These are phyloP conservation scores for Pristionchus maxplancki DNA, from an alignment of 2,888 invertebrate genomes.

Conservation along the genomic window DNA sequence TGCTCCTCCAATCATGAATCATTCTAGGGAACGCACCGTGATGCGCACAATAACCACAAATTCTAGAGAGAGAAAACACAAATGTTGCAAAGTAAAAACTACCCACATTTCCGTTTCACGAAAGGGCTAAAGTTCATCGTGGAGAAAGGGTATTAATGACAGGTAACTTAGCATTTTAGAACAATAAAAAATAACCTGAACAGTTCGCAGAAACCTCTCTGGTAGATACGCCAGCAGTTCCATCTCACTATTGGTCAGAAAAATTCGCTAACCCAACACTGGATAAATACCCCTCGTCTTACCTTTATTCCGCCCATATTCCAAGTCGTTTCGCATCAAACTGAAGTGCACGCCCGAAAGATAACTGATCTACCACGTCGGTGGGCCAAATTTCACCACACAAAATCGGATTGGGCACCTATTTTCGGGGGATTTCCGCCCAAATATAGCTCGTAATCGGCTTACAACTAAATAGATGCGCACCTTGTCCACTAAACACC, in stretches of 20 bases:
- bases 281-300: background rate
- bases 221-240: background rate
- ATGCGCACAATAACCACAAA: too few species aligned
- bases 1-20: background rate
- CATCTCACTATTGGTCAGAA: background rate
- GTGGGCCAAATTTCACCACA: background rate
- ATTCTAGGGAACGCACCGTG: background rate
- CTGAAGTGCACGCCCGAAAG: background rate
- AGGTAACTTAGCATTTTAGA: too few species aligned
- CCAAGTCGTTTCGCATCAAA: background rate
- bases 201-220: background rate
- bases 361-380: background rate
- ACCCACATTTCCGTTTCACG: too few species aligned
- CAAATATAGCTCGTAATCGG: background rate
- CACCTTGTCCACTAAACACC: background rate
- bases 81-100: too few species aligned
- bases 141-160: too few species aligned
- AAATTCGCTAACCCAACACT: background rate
- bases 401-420: background rate
- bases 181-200: background rate
- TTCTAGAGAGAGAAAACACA: too few species aligned
- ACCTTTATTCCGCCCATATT: background rate
- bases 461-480: background rate
- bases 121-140: too few species aligned
- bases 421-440: background rate